Evolutionary conservation across 2,888 invertebrate species (phyloP).

Genomic region (Eretmocerus hayati): DNA sequence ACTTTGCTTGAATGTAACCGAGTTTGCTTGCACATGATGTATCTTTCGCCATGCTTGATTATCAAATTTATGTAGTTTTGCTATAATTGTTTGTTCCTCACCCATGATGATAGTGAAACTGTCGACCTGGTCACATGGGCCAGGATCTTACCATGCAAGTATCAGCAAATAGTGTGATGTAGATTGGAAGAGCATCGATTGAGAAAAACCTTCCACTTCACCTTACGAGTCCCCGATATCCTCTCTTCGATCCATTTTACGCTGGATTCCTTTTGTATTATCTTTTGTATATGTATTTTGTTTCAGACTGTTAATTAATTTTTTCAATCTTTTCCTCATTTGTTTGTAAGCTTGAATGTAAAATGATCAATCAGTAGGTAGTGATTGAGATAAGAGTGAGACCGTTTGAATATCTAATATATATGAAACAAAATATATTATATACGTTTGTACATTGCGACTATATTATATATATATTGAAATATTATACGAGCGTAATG

Average conservation of each 20-base stretch:
- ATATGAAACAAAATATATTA: conserved; percentile 29
- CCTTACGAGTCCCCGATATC: conserved; percentile 15
- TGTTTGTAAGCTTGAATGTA: conserved; percentile 18
- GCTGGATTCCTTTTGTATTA: conserved; percentile 18
- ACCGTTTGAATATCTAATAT: conserved; percentile 39
- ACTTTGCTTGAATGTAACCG: conserved; percentile 12
- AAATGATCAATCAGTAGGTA: conserved; percentile 27
- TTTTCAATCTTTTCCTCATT: conserved; percentile 16
- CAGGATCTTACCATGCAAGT: conserved; percentile 14
- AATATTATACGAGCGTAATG: conserved; percentile 28
- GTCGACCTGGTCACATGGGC: conserved; percentile 18
- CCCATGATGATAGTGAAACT: conserved; percentile 15
- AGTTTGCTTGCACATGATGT: conserved; percentile 9
- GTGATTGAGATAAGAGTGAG: conserved; percentile 42
- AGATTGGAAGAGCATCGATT: conserved; percentile 10
- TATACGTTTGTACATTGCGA: conserved; percentile 34
- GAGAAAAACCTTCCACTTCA: conserved; percentile 17
- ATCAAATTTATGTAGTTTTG: conserved; percentile 7
- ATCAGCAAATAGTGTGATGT: conserved; percentile 18
- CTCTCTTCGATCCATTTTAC: conserved; percentile 12
- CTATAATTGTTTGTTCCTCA: conserved; percentile 12
- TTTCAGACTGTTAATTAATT: conserved; percentile 23
- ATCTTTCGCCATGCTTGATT: conserved; percentile 6
- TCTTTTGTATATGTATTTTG: conserved; percentile 20
- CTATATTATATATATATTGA: conserved; percentile 27